Conservation (phyloP, 2,797 vertebrate genomes). For the Malurus leucopterus region DNA sequence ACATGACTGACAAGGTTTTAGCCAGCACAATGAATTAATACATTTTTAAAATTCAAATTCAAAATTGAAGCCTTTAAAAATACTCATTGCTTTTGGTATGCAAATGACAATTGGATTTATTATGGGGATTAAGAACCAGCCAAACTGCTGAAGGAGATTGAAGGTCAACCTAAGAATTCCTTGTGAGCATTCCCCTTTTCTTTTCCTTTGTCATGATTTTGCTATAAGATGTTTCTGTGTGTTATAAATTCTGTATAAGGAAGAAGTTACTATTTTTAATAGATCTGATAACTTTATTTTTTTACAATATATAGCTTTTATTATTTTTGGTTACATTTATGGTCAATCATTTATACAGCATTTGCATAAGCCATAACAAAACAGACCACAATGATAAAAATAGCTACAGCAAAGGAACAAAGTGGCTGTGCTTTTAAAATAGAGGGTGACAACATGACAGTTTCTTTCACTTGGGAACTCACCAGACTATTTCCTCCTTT, state of each 20-base stretch:
- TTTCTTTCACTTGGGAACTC: constrained; percentile 76
- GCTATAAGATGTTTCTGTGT: constrained; percentile 60
- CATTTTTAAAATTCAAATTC: constrained; percentile 16
- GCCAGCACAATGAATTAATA: constrained; percentile 25
- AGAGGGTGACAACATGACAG: constrained; percentile 72
- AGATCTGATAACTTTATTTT: constrained; percentile 73
- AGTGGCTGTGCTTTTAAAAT: constrained; percentile 56
- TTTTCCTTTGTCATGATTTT: constrained; percentile 35
- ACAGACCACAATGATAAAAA: constrained; percentile 61
- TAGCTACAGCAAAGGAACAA: constrained; percentile 63
- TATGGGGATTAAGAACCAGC: constrained; percentile 45
- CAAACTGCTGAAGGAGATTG: constrained; percentile 54
- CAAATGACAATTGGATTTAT: constrained; percentile 55
- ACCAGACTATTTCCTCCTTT: constrained; percentile 75
- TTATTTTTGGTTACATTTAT: constrained; percentile 70
- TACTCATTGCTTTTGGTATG: constrained; percentile 36
- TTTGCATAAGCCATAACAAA: constrained; percentile 54
- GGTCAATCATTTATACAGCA: constrained; percentile 65
- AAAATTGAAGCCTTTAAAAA: constrained; percentile 38
- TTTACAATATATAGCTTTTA: constrained; percentile 66
- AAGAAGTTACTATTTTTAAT: constrained; percentile 71
- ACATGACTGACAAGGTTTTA: constrained; percentile 33
- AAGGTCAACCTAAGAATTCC: constrained; percentile 37
- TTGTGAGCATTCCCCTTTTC: neutral
- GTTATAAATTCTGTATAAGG: constrained; percentile 64